phyloP scores from a whole-genome alignment of 2,113 vertebrate species.

The Hippolais icterina region DNA sequence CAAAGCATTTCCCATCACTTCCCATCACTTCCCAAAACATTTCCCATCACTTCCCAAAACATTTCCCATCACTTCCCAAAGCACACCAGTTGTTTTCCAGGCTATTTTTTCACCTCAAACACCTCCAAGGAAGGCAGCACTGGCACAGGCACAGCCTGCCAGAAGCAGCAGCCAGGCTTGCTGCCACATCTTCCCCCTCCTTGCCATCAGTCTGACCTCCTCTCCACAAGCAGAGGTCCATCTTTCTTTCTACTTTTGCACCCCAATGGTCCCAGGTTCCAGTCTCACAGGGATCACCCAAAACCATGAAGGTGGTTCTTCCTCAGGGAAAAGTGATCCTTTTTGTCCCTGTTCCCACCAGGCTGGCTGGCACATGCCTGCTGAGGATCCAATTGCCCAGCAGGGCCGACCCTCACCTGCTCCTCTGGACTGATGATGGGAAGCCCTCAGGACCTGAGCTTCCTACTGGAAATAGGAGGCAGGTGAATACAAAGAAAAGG shows the following conservation, averaged over 20 bases:
- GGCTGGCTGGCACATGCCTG: background rate
- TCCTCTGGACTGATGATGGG: background rate
- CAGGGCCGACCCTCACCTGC: background rate
- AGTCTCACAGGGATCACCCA: background rate
- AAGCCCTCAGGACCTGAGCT: background rate
- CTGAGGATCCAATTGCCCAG: background rate
- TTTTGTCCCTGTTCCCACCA: background rate
- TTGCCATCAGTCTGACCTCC: background rate
- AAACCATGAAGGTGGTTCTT: background rate
- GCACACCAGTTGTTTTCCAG: background rate
- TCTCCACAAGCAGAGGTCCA: background rate
- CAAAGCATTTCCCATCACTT: no score
- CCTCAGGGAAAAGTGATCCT: background rate
- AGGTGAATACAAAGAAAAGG: background rate
- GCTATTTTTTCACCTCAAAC: background rate
- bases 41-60: background rate
- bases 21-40: no score
- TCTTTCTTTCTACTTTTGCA: background rate
- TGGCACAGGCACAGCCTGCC: background rate
- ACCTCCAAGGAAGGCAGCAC: background rate
- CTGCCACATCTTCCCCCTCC: background rate
- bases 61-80: background rate
- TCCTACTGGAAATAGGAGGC: background rate
- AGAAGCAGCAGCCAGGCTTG: background rate
- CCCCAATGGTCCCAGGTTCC: background rate